Percentiles rank a stretch among this genome's conserved stretches.
These are phyloP conservation scores for Hyposoter didymator DNA, from an alignment of 2,888 invertebrate species.

Conservation along the genomic window DNA sequence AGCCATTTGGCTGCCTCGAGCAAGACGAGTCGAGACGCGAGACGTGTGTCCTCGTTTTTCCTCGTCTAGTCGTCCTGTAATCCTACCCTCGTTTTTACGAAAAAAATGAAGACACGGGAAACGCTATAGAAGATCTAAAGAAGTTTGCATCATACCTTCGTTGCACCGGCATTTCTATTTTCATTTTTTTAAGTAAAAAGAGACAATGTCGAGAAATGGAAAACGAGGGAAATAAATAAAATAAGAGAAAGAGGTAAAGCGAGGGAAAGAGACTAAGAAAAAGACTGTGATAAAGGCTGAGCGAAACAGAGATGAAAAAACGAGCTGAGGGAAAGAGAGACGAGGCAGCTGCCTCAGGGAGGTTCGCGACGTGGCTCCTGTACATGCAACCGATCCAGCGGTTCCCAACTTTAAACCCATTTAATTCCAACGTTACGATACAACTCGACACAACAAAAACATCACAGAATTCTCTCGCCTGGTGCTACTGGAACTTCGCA, in stretches of 20 bases:
- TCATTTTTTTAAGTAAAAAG: background rate
- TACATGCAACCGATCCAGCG: constrained; percentile 75
- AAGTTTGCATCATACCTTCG: background rate
- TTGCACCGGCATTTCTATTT: background rate
- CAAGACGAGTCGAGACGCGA: constrained; percentile 3
- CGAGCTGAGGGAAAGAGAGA: constrained; percentile 68
- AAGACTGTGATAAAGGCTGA: constrained; percentile 53
- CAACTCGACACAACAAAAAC: constrained; percentile 4
- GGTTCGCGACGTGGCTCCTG: constrained; percentile 77
- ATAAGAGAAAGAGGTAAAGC: constrained; percentile 46
- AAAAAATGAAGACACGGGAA: constrained; percentile 1
- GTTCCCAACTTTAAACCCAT: constrained; percentile 75
- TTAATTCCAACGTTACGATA: constrained; percentile 34
- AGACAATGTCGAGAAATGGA: background rate
- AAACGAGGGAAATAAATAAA: constrained; percentile 62
- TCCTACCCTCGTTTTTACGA: constrained; percentile 15
- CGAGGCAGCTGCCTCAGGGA: constrained; percentile 78
- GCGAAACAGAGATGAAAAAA: constrained; percentile 31
- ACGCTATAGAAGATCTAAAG: background rate
- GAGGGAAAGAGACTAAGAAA: background rate
- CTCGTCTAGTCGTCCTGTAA: constrained; percentile 7
- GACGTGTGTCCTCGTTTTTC: constrained; percentile 29
- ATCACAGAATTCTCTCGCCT: constrained; percentile 22
- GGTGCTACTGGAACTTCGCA: constrained; percentile 27
- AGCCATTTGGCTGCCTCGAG: constrained; percentile 27